Evolutionary conservation across 2,888 invertebrate genomes (phyloP).

Genomic region (Pedicia rivosa): DNA sequence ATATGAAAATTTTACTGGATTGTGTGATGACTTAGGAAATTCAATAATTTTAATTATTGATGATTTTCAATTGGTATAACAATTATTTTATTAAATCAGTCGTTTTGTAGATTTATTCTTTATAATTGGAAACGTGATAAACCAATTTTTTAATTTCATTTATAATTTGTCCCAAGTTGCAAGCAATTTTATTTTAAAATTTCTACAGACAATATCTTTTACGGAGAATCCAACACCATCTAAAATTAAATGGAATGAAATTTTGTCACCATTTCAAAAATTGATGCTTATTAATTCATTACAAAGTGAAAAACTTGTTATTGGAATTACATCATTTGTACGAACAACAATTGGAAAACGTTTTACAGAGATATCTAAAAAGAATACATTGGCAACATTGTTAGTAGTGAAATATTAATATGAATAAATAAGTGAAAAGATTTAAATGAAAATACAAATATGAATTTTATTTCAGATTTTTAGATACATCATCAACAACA

Average conservation of each 20-base stretch:
- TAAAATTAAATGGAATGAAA: constrained; percentile 41
- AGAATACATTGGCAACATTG: constrained; percentile 23
- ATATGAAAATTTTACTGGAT: constrained; percentile 36
- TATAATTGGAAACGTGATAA: no score
- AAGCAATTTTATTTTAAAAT: no score
- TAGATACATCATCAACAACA: constrained; percentile 51
- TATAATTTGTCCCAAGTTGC: no score
- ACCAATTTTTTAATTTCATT: no score
- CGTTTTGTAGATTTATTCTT: no score
- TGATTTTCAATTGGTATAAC: not conserved
- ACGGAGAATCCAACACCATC: not conserved
- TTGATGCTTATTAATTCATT: constrained; percentile 62
- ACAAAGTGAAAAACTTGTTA: constrained; percentile 64
- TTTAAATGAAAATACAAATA: not conserved
- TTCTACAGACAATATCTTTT: not conserved
- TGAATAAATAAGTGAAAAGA: no score
- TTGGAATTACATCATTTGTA: constrained; percentile 68
- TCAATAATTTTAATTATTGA: not conserved
- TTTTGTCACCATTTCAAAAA: constrained; percentile 57
- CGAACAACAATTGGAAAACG: constrained; percentile 54
- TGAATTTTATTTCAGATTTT: constrained; percentile 36
- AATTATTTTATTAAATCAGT: no score
- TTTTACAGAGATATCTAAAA: constrained; percentile 71
- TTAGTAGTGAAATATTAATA: constrained; percentile 14
- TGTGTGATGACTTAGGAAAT: constrained; percentile 34